Base-by-base conservation (phyloP, 1,140 invertebrate genomes). In the Drosophila miranda region DNA sequence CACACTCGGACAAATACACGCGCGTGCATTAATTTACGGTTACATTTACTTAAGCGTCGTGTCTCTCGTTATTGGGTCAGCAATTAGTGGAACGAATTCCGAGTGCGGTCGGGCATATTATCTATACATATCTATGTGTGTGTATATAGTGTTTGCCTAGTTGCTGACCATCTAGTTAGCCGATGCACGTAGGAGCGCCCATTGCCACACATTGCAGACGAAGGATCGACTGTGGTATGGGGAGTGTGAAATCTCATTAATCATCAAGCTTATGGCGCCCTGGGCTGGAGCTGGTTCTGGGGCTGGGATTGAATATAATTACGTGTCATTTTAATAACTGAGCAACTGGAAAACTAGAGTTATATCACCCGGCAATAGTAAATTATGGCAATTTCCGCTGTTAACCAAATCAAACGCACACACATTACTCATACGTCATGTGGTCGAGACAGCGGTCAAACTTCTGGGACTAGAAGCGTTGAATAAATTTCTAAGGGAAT, bases 51-150 rank as follows among this genome's bases (percentile, higher is more conserved):
- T 46, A 21, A 34, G 68, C 68, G 58, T 56, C 66, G 80, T 84
- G 81, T 50, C 72, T 69, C 60, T 60, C 81, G 69, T 69, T 84
- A 86, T 76, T 84, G 80, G 80, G 81, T 76, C 81, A 86, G 57
- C 77, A 84, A 86, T 84, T 86, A 84, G 81, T 43, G 23, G 23
- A 48, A 67, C 41, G 8, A 30, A 30, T 30, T 30, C 30, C 30
- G 8, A 30, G 8, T 9, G 30, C 30, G 30, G 8, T 3, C 30
- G 30, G 34, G 61, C 61, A 13, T 23, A 61, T 46, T 21, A 52
- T 43, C 28, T 43, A 34, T 23, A 7, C 21, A 64, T 9, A 66
- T 19, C 1, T 19, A 19, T 19, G 2, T 19, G 2, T 19, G 2
- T 19, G 19, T 1, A 19, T 14, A 64, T 9, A 67, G 42, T 41